These are phyloP conservation scores for Salminus brasiliensis DNA, from an alignment of 2,113 vertebrate genomes.

Conservation along the genomic window DNA sequence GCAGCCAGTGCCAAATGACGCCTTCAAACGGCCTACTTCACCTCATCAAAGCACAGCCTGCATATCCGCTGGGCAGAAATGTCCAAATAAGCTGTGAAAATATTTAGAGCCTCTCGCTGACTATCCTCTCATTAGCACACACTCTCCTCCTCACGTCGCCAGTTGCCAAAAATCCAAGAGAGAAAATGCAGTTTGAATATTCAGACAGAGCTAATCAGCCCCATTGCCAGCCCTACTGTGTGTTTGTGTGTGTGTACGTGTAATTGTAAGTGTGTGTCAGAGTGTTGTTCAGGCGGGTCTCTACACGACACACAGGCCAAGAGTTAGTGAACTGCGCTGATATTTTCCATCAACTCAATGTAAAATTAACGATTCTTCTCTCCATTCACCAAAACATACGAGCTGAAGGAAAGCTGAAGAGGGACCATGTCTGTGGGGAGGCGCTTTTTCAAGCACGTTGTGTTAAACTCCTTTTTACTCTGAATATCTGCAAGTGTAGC, in stretches of 20 bases:
- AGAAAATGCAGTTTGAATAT: conserved; percentile 53
- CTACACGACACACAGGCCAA: conserved; percentile 19
- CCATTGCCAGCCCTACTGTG: conserved; percentile 38
- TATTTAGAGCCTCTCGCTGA: conserved; percentile 72
- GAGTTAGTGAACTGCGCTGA: conserved; percentile 29
- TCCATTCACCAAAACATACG: background rate
- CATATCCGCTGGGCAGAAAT: conserved; percentile 63
- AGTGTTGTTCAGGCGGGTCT: conserved; percentile 11
- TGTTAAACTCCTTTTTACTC: background rate
- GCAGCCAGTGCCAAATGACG: conserved; percentile 68
- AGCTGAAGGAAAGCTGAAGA: background rate
- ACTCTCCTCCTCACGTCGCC: conserved; percentile 59
- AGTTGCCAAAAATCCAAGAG: conserved; percentile 44
- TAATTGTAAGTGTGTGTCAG: conserved; percentile 21
- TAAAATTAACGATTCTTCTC: background rate
- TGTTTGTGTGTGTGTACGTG: conserved; percentile 23
- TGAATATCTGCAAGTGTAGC: no score
- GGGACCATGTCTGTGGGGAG: background rate
- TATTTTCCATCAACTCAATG: conserved; percentile 20
- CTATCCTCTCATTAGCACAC: conserved; percentile 73
- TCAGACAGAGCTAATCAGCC: conserved; percentile 49
- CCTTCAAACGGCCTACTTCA: conserved; percentile 71
- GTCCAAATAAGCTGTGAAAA: conserved; percentile 61
- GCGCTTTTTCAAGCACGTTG: background rate
- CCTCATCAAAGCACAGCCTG: conserved; percentile 70